A percentile compares a stretch with the other conserved stretches of the same genome.
These are phyloP conservation scores for Eclectus roratus DNA, from an alignment of 2,113 vertebrate genomes.

Conservation along the genomic window DNA sequence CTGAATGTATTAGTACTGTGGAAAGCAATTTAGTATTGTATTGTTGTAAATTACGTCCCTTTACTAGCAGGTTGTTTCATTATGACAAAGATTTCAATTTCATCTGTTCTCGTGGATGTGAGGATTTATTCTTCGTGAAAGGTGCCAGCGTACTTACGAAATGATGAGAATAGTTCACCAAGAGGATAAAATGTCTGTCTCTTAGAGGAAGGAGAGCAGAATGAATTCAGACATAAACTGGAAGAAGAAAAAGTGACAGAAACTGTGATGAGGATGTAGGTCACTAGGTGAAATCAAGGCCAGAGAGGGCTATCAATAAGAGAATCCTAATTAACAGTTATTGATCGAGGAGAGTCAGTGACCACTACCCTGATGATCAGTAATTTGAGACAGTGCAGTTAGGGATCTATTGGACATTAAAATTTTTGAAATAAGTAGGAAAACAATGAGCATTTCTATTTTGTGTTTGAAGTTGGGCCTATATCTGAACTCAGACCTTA, in stretches of 20 bases:
- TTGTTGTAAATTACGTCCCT: conserved; percentile 42
- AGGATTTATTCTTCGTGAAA: conserved; percentile 27
- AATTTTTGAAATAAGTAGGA: background rate
- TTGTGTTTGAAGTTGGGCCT: background rate
- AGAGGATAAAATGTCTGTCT: background rate
- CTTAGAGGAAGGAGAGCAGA: background rate
- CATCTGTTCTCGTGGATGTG: background rate
- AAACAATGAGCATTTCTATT: background rate
- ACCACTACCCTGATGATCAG: background rate
- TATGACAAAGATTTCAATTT: conserved; percentile 48
- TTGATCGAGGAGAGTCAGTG: background rate
- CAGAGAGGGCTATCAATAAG: background rate
- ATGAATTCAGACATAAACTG: background rate
- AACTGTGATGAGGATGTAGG: background rate
- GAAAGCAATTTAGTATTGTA: conserved; percentile 19
- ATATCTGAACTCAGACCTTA: background rate
- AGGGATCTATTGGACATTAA: background rate
- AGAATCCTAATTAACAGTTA: background rate
- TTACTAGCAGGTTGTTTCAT: conserved; percentile 48
- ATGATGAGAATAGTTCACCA: background rate
- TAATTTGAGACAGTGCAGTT: background rate
- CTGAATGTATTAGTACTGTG: background rate
- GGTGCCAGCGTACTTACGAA: background rate
- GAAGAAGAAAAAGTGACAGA: background rate
- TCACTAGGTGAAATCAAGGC: background rate